phyloP scores from a whole-genome alignment of 2,113 vertebrate species.

The Penelope pileata region DNA sequence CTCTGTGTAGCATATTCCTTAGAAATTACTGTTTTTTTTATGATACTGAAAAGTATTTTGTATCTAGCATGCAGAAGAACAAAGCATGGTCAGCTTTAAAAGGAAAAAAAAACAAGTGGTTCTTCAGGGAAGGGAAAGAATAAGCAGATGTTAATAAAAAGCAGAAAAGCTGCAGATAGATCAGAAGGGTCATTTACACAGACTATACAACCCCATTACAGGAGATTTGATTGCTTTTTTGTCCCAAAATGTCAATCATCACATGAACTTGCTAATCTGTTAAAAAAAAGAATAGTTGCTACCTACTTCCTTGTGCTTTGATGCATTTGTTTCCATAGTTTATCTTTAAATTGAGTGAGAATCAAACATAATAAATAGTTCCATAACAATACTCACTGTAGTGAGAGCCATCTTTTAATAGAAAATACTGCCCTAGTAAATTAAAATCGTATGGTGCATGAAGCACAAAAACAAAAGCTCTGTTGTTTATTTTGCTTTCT shows the following conservation, averaged over 20 bases:
- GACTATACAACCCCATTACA: conserved; percentile 21
- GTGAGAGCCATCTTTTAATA: conserved; percentile 62
- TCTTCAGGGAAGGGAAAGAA: background rate
- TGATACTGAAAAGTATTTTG: background rate
- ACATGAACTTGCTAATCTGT: conserved; percentile 31
- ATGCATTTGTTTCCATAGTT: conserved; percentile 51
- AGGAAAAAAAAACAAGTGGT: background rate
- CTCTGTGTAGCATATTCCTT: background rate
- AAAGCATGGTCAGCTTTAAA: background rate
- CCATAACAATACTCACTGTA: conserved; percentile 51
- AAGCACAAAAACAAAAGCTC: background rate
- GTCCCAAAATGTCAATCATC: conserved; percentile 3
- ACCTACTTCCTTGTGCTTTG: conserved; percentile 57
- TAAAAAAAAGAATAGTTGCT: conserved; percentile 33
- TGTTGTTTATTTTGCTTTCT: background rate
- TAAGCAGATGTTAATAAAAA: conserved; percentile 33
- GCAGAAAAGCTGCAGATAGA: conserved; percentile 32
- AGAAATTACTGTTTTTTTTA: background rate
- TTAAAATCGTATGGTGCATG: conserved; percentile 36
- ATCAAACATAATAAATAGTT: conserved; percentile 53
- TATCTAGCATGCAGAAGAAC: background rate
- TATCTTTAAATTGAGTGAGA: conserved; percentile 69
- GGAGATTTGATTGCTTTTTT: conserved; percentile 53
- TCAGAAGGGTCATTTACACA: conserved; percentile 6
- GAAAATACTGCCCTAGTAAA: conserved; percentile 53